phyloP scores from a whole-genome alignment of 2,888 invertebrate species.

The Reticulitermes lucifugus region DNA sequence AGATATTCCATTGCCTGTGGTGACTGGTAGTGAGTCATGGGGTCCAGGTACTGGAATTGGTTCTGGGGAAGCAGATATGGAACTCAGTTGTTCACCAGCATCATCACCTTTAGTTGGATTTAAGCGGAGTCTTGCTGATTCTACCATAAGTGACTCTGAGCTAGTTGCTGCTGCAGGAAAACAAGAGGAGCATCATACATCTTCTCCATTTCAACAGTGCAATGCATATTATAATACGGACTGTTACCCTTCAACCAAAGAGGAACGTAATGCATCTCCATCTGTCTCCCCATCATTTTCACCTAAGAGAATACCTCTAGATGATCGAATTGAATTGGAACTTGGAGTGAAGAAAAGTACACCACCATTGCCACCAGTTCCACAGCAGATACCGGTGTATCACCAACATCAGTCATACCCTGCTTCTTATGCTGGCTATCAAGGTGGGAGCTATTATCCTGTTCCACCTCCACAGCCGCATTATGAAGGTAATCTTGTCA shows the following conservation, averaged over 20 bases:
- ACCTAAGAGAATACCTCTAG: conserved; percentile 70
- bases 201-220: conserved; percentile 12
- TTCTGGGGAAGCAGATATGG: conserved; percentile 39
- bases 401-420: conserved; percentile 45
- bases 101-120: conserved; percentile 62
- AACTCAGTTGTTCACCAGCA: conserved; percentile 43
- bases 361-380: conserved; percentile 51
- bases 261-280: conserved; percentile 33
- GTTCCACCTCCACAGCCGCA: conserved; percentile 19
- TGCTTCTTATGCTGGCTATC: conserved; percentile 12
- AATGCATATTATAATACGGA: conserved; percentile 24
- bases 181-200: conserved; percentile 29
- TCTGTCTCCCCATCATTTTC: conserved; percentile 58
- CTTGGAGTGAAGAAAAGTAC: conserved; percentile 67
- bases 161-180: conserved; percentile 55
- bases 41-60: not conserved
- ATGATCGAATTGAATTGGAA: conserved; percentile 71
- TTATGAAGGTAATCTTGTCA: conserved; percentile 3
- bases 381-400: conserved; percentile 53
- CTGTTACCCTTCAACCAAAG: conserved; percentile 14
- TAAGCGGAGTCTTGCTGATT: conserved; percentile 66
- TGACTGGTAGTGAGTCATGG: conserved; percentile 24
- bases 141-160: conserved; percentile 68
- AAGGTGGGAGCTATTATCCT: conserved; percentile 21
- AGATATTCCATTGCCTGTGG: conserved; percentile 37